Percentiles rank a stretch among this genome's conserved stretches.
phyloP scores from a whole-genome alignment of 2,113 vertebrate species.

The Anseranas semipalmata region DNA sequence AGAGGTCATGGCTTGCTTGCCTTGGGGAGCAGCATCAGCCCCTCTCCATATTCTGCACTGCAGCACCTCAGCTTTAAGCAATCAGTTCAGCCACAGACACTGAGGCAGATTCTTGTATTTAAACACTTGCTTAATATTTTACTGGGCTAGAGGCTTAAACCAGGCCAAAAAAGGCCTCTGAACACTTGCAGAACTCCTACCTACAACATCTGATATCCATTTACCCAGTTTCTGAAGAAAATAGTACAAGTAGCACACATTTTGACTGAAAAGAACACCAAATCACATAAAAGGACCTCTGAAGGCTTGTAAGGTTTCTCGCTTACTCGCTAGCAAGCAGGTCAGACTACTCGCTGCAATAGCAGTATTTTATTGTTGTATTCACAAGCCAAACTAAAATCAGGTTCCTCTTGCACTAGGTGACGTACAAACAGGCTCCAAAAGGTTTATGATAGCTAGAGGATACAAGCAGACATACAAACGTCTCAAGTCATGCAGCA shows the following conservation, averaged over 20 bases:
- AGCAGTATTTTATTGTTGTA: neutral
- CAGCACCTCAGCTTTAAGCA: neutral
- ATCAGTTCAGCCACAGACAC: neutral
- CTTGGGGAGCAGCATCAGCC: neutral
- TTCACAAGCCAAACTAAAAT: neutral
- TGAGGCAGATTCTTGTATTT: neutral
- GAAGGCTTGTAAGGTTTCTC: neutral
- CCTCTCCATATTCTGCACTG: neutral
- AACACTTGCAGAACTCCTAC: neutral
- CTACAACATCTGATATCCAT: neutral
- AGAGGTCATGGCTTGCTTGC: neutral
- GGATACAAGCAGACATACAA: neutral
- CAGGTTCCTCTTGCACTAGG: neutral
- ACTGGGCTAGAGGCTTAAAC: neutral
- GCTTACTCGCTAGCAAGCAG: neutral
- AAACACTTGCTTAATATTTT: neutral
- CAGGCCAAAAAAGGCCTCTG: neutral
- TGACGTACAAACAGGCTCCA: neutral
- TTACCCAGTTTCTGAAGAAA: neutral
- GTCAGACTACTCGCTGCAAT: neutral
- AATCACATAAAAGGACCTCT: neutral
- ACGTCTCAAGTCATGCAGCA: neutral
- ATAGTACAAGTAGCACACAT: rapidly evolving
- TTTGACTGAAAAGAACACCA: neutral
- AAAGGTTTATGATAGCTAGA: neutral